A percentile compares a stretch with the other conserved stretches of the same genome.
These are phyloP conservation scores for Elachura formosa DNA, from an alignment of 2,113 vertebrate species.

Conservation along the genomic window DNA sequence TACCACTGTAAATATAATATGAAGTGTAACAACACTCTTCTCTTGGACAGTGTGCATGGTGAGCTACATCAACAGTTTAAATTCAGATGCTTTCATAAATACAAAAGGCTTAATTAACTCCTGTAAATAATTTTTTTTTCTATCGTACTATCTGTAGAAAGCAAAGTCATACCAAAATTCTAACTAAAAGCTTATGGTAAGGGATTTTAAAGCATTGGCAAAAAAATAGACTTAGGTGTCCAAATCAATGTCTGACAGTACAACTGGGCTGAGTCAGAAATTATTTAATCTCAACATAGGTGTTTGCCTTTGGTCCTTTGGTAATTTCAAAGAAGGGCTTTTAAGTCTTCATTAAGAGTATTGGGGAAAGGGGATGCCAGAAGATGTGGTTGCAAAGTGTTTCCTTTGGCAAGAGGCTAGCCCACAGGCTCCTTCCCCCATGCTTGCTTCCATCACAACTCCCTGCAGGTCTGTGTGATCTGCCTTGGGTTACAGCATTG, in stretches of 20 bases:
- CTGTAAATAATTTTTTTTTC: not conserved
- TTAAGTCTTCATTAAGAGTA: not conserved
- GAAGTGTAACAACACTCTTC: not conserved
- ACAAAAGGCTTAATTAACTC: not conserved
- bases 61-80: not conserved
- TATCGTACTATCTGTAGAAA: not conserved
- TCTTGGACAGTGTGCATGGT: not conserved
- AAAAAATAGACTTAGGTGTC: not conserved
- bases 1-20: not conserved
- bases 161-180: not conserved
- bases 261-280: not conserved
- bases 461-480: accelerated
- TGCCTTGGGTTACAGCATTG: accelerated
- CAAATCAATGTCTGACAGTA: not conserved
- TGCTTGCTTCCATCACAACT: not conserved
- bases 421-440: not conserved
- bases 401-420: not conserved
- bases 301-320: not conserved
- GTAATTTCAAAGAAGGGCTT: not conserved
- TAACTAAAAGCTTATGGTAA: not conserved
- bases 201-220: not conserved
- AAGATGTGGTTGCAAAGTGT: not conserved
- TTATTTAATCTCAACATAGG: accelerated
- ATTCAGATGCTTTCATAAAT: not conserved
- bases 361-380: not conserved